Evolutionary conservation across 1,140 invertebrate genomes (phyloP), one percentile per base, ranked within the genome.

Genomic region (Drosophila mayri): DNA sequence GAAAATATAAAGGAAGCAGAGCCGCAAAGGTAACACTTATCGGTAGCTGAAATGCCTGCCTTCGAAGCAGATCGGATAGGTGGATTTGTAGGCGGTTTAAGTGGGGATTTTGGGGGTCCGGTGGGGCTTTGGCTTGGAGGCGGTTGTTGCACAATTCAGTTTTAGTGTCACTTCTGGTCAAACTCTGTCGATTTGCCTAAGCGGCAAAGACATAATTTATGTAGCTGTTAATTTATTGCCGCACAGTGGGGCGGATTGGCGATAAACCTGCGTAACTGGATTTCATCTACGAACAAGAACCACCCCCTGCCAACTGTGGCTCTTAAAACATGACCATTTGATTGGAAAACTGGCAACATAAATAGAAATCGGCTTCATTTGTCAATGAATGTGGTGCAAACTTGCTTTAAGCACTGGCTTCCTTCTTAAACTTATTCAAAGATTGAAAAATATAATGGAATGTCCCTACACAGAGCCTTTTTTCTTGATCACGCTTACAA

Each of bases 31-130:
- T 47, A 73, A 25, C 49, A 46, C 55, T 57, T 63, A 71, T 50
- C 50, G 47, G 58, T 54, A 25, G 37, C 52, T 38, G 28, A 63
- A 64, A 64, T 35, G 70, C 57, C 38, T 41, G 59, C 16, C 14
- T 38, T 55, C 20, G 63, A 50, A 50, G 60, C 52, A 52, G 57
- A 70, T 65, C 20, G 38, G 38, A 43, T 62, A 84, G 83, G 76
- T 77, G 72, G 75, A 73, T 72, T 47, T 67, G 76, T 82, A 73
- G 80, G 84, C 37, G 73, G 50, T 30, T 83, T 71, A 66, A 62
- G 73, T 75, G 52, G 14, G 14, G 35, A 22, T 58, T 40, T 16
- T 58, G 41, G 16, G 35, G 58, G 40, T 47, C 38, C 35, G 20
- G 20, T 38, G 50, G 14, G 37, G 25, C 37, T n/a, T n/a, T 14